These are phyloP conservation scores for Cephus sareptanus DNA, from an alignment of 2,888 invertebrate genomes.

Conservation along the genomic window DNA sequence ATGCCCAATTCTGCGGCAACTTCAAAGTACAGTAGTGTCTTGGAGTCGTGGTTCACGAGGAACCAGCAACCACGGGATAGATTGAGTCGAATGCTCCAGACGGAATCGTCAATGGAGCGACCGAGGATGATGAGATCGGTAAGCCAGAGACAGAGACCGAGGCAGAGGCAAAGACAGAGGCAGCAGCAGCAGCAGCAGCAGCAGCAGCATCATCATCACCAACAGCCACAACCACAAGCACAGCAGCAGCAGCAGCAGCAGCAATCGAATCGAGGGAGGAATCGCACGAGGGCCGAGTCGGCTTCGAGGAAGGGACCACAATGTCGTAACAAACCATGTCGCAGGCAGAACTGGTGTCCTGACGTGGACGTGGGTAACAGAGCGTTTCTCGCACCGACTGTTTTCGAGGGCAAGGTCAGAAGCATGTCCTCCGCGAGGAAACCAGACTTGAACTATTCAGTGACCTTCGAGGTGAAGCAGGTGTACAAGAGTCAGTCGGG, in stretches of 20 bases:
- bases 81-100: too few relatives aligned
- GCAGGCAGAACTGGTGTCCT: slow-evolving; percentile 67
- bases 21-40: not conserved
- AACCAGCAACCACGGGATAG: too few relatives aligned
- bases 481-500: slow-evolving; percentile 72
- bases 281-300: slow-evolving; percentile 44
- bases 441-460: slow-evolving; percentile 71
- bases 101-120: slow-evolving; percentile 29
- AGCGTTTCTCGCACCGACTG: slow-evolving; percentile 74
- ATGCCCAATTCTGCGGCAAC: too few relatives aligned
- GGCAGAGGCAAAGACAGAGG: not conserved
- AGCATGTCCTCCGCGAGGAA: slow-evolving; percentile 72
- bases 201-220: not conserved
- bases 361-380: slow-evolving; percentile 74
- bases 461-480: slow-evolving; percentile 74
- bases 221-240: not conserved
- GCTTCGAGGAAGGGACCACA: slow-evolving; percentile 58
- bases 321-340: slow-evolving; percentile 52
- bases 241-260: too few relatives aligned
- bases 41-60: not conserved
- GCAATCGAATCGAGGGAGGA: slow-evolving; percentile 8
- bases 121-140: slow-evolving; percentile 40
- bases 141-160: not conserved
- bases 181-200: not conserved
- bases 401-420: slow-evolving; percentile 75